A percentile compares a stretch with the other conserved stretches of the same genome.
Conservation (phyloP, 2,113 vertebrate species). For the Eulacestoma nigropectus region DNA sequence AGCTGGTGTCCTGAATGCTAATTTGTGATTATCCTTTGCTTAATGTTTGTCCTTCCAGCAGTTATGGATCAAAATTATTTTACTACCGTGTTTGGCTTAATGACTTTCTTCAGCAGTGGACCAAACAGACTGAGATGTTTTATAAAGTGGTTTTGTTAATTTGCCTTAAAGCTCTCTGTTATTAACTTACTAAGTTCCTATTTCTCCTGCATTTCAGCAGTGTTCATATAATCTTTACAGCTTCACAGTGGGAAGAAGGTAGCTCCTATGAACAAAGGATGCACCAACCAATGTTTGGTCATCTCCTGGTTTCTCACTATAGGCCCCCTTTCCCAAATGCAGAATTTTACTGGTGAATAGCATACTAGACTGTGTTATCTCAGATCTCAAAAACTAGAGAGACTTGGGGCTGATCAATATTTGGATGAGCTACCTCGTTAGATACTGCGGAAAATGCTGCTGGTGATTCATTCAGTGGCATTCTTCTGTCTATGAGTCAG, state of each 20-base stretch:
- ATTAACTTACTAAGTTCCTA: background rate
- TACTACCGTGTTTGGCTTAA: background rate
- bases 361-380: background rate
- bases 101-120: background rate
- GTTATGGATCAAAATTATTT: background rate
- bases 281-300: background rate
- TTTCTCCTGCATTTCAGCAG: background rate
- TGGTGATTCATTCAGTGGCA: conserved; percentile 46
- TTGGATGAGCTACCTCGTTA: conserved; percentile 33
- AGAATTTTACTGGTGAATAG: background rate
- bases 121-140: background rate
- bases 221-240: background rate
- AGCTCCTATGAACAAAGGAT: background rate
- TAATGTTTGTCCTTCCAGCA: background rate
- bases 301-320: background rate
- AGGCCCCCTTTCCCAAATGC: background rate
- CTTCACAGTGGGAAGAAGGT: background rate
- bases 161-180: background rate
- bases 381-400: background rate
- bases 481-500: conserved; percentile 48
- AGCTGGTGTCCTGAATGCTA: background rate
- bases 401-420: background rate
- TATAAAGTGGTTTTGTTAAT: background rate
- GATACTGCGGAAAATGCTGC: conserved; percentile 23
- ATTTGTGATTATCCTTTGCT: background rate